Conservation (phyloP, 2,113 vertebrate species). For the Oncorhynchus masou region DNA sequence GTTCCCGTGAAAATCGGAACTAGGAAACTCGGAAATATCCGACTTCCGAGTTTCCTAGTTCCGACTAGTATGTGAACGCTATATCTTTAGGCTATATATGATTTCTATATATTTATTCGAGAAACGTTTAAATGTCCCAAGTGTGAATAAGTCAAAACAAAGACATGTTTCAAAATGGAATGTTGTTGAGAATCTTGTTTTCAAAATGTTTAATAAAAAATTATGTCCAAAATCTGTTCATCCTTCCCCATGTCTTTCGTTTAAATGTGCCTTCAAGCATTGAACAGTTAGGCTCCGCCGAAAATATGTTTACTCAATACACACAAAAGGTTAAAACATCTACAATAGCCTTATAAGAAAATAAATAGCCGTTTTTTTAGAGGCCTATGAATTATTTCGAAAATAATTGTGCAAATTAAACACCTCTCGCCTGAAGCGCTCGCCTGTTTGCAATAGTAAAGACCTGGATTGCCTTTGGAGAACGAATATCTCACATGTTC, state of each 20-base stretch:
- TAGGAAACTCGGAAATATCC: too few species aligned
- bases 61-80: background rate
- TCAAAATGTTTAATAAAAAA: conserved; percentile 84
- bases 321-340: background rate
- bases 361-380: background rate
- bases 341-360: background rate
- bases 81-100: conserved; percentile 72
- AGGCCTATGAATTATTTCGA: too few species aligned
- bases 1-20: too few species aligned
- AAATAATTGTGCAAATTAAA: too few species aligned
- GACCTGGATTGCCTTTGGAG: background rate
- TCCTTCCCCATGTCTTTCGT: conserved; percentile 15
- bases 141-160: conserved; percentile 71
- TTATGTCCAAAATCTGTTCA: conserved; percentile 65
- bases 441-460: too few species aligned
- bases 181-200: conserved; percentile 77
- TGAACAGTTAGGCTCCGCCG: background rate
- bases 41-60: too few species aligned
- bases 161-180: conserved; percentile 68
- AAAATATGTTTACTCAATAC: background rate
- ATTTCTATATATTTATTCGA: conserved; percentile 79
- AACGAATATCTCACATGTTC: background rate
- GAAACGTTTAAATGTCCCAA: conserved; percentile 65
- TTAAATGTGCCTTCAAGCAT: conserved; percentile 4
- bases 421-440: too few species aligned